Percentiles rank a stretch among this genome's conserved stretches.
These are phyloP conservation scores for Acleris literana DNA, from an alignment of 2,888 invertebrate genomes.

Conservation along the genomic window DNA sequence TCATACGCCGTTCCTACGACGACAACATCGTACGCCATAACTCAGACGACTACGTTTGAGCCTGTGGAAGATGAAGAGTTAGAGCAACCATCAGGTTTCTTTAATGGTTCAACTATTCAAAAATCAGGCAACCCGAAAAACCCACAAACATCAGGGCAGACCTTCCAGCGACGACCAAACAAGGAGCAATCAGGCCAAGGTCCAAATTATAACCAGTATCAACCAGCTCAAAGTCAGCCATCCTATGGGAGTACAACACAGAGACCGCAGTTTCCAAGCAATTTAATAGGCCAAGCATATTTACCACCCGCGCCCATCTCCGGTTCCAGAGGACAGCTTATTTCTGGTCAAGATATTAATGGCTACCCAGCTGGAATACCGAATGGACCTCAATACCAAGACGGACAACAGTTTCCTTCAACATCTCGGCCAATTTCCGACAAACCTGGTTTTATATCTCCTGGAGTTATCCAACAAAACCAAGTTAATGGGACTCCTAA, in stretches of 20 bases:
- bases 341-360: constrained; percentile 6
- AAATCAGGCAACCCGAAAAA: not conserved
- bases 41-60: constrained; percentile 58
- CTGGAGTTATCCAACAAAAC: constrained; percentile 7
- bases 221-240: constrained; percentile 1
- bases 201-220: constrained; percentile 14
- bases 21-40: constrained; percentile 56
- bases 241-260: constrained; percentile 10
- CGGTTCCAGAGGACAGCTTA: not conserved
- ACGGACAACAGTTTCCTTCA: not conserved
- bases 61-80: constrained; percentile 30
- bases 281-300: constrained; percentile 9
- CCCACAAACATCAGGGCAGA: constrained; percentile 1
- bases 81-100: constrained; percentile 7
- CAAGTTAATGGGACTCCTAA: constrained; percentile 1
- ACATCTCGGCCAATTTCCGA: not conserved
- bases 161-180: constrained; percentile 13
- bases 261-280: constrained; percentile 14
- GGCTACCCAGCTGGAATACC: constrained; percentile 16
- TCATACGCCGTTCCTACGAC: constrained; percentile 44
- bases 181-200: constrained; percentile 9
- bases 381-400: constrained; percentile 16
- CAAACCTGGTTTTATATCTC: constrained; percentile 9
- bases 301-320: constrained; percentile 16
- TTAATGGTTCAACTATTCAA: constrained; percentile 16